phyloP scores from a whole-genome alignment of 2,113 vertebrate species.

The Bos taurus region ARS-UCD2.0 NC_037351.1:34060001-34060500 shows the following conservation, averaged over 20 bases:
- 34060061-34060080: not conserved
- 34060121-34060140: not conserved
- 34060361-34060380: not conserved
- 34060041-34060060: not conserved
- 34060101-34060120: not conserved
- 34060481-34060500: not conserved
- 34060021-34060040: not conserved
- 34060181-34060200: not conserved
- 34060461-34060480: not conserved
- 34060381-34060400: not conserved
- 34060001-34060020: not conserved
- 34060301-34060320: not conserved
- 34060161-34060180: not conserved
- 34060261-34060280: not conserved
- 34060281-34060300: not conserved
- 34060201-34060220: not conserved
- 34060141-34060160: not conserved
- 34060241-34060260: not conserved
- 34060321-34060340: not conserved
- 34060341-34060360: not conserved
- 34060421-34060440: not conserved
- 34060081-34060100: rapidly evolving
- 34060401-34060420: not conserved
- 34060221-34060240: not conserved
- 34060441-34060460: not conserved